Base-by-base conservation (phyloP, 2,797 vertebrate species). In the Helarctos malayanus region DNA sequence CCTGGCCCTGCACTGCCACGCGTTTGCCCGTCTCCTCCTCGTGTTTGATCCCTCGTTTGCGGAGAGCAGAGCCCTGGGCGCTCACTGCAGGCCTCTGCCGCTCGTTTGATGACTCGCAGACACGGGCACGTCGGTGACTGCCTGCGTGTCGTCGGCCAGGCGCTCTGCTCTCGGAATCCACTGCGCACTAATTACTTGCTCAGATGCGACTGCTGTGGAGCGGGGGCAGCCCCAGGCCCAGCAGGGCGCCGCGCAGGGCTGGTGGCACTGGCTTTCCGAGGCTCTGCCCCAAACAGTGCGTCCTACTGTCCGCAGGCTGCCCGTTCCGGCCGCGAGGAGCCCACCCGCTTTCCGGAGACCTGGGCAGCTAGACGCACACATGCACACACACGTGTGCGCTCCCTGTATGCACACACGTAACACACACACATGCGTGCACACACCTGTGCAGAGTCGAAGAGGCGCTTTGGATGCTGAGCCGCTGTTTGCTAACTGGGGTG, bases 101-200 rank as follows among this genome's bases (percentile, higher is more conserved):
- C 80, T 79, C 4, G 0, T 6, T 16, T 86, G 89, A 49, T 0
- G 96, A 97, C 83, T 91, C 97, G 68, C 92, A 6, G 86, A 19
- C 19, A 91, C 54, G 5, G 56, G 18, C 56, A 87, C 88, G 38
- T 93, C 6, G 0, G 49, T 5, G 23, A 7, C 65, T 59, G 18
- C 18, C 16, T 68, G 65, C 15, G 15, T 71, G 97, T 84, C 0
- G 49, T 38, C 14, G 59, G 95, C 2, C 57, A 89, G 96, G 76
- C 19, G 0, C 38, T 69, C 73, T 27, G 45, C 65, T 76, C 92
- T 87, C 96, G 25, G 84, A 25, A 0, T 89, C 82, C 68, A 32
- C 92, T 56, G 75, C 3, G 69, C 57, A 2, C 97, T 98, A 94
- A 97, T 96, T 92, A 23, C 5, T 3, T 95, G 75, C 94, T 96